Percentiles rank a stretch among this genome's conserved stretches.
Conservation (phyloP, 1,140 invertebrate genomes). For the Cotesia typhae region DNA sequence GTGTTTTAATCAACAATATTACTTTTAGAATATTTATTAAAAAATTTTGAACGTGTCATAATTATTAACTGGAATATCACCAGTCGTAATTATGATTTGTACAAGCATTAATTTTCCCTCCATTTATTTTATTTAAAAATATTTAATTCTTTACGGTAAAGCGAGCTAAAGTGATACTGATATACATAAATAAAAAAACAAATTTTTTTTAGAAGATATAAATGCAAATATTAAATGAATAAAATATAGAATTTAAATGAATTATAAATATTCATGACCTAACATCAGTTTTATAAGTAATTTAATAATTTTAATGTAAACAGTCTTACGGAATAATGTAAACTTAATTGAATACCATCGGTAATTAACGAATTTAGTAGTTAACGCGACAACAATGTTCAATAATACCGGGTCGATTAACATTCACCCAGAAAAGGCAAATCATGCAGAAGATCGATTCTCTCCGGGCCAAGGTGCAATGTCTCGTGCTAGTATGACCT, state of each 20-base stretch:
- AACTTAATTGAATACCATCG: conserved; percentile 22
- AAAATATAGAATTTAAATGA: too few relatives aligned
- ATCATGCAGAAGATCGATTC: conserved; percentile 22
- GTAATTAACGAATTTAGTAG: conserved; percentile 15
- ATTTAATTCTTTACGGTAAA: too few relatives aligned
- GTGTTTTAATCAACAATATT: too few relatives aligned
- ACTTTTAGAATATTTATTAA: too few relatives aligned
- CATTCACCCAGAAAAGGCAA: conserved; percentile 35
- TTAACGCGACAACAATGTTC: background rate
- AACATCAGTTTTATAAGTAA: background rate
- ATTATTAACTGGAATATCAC: too few relatives aligned
- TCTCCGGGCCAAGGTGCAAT: conserved; percentile 25
- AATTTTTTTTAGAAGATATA: too few relatives aligned
- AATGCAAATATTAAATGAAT: too few relatives aligned
- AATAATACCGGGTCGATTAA: conserved; percentile 35
- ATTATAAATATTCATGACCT: conserved; percentile 7
- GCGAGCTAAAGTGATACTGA: too few relatives aligned
- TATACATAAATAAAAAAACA: too few relatives aligned
- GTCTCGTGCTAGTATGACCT: conserved; percentile 29
- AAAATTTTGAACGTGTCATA: too few relatives aligned
- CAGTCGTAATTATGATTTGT: too few relatives aligned
- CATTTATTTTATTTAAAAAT: conserved; percentile 4
- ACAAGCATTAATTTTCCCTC: background rate
- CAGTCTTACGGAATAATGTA: background rate
- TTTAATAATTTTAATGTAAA: background rate